Conservation (phyloP, 2,113 vertebrate genomes). For the Phyllostomus hastatus region DNA sequence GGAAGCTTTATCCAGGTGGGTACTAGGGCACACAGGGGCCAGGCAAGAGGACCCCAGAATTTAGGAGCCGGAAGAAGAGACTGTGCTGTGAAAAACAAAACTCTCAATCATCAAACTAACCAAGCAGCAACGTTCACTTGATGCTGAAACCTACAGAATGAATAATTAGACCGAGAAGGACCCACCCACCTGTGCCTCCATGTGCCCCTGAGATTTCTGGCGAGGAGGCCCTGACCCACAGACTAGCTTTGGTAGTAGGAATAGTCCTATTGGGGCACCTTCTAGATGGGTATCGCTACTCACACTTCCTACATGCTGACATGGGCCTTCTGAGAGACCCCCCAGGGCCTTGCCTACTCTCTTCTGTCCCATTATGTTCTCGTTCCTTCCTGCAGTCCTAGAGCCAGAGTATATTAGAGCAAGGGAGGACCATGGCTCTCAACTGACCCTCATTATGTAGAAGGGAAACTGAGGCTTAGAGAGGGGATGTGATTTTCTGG, state of each 20-base stretch:
- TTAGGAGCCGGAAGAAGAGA: neutral
- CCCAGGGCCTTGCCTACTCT: neutral
- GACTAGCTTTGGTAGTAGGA: neutral
- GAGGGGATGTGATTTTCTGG: neutral
- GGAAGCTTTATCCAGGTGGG: neutral
- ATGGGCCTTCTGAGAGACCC: neutral
- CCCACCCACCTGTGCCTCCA: neutral
- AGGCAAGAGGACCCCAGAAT: neutral
- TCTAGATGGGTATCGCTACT: neutral
- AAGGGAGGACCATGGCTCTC: neutral
- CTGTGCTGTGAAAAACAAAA: neutral
- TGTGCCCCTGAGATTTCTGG: neutral
- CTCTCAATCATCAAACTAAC: neutral
- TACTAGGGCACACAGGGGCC: neutral
- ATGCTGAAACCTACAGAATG: neutral
- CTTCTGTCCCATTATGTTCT: neutral
- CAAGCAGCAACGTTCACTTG: neutral
- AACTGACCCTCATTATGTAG: neutral
- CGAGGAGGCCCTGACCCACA: neutral
- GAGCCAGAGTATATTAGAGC: neutral
- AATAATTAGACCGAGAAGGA: neutral
- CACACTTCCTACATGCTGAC: neutral
- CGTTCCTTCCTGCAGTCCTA: neutral
- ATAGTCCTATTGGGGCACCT: neutral
- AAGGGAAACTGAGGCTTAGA: neutral